Conservation (phyloP, 2,888 invertebrate species). For the Uropetala carovei region DNA sequence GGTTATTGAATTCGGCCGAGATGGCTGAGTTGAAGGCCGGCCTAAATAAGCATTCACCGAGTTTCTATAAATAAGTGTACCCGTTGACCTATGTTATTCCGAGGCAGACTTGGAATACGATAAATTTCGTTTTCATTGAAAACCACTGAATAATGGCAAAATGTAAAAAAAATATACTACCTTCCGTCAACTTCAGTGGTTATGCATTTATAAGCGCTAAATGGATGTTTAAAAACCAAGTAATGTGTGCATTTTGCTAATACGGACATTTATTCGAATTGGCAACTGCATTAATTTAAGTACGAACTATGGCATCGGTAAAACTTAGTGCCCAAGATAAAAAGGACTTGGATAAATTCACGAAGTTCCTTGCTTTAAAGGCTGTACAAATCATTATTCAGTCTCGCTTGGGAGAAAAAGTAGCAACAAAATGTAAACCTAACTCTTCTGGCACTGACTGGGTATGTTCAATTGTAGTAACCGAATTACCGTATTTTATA, state of each 20-base stretch:
- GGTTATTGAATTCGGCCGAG: constrained; percentile 36
- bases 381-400: constrained; percentile 94
- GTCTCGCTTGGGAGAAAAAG: constrained; percentile 91
- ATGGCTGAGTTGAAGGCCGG: constrained; percentile 58
- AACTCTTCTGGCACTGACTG: constrained; percentile 89
- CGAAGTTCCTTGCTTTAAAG: constrained; percentile 91
- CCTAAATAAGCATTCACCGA: constrained; percentile 59
- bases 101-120: background rate
- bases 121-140: no score
- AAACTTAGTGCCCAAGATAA: constrained; percentile 80
- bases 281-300: no score
- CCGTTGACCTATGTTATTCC: background rate
- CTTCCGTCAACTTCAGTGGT: no score
- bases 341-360: constrained; percentile 92
- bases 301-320: constrained; percentile 69
- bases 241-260: background rate
- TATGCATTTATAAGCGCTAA: no score
- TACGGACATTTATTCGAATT: no score
- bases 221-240: background rate
- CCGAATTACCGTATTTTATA: background rate
- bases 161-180: no score
- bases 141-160: no score
- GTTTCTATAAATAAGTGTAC: constrained; percentile 54
- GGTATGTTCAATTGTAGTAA: constrained; percentile 76
- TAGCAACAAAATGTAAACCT: constrained; percentile 87